Evolutionary conservation across 2,113 vertebrate species (phyloP).

Genomic region (Podiceps cristatus): DNA sequence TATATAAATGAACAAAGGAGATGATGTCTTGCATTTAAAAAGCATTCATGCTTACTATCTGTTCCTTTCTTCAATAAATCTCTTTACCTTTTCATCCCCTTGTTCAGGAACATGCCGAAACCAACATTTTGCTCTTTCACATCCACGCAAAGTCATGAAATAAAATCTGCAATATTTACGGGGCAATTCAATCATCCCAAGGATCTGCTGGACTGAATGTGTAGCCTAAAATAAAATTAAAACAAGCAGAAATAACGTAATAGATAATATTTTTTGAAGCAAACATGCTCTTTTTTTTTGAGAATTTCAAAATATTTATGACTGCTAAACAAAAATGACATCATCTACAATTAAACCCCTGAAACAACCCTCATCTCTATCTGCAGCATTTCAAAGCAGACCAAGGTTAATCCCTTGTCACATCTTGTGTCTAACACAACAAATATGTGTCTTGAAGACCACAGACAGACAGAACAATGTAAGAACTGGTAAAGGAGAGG

Average conservation of each 20-base stretch:
- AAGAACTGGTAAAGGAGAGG: not conserved
- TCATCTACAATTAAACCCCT: not conserved
- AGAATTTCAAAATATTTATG: not conserved
- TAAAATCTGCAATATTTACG: conserved; percentile 87
- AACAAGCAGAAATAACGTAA: not conserved
- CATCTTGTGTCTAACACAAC: not conserved
- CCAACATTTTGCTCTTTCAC: conserved; percentile 79
- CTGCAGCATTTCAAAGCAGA: not conserved
- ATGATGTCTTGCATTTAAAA: not conserved
- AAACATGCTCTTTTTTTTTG: not conserved
- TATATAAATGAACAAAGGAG: not conserved
- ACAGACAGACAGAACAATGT: not conserved
- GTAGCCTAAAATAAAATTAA: conserved; percentile 38
- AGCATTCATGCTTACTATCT: not conserved
- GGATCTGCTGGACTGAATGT: conserved; percentile 61
- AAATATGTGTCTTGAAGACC: not conserved
- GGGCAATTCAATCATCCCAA: conserved; percentile 68
- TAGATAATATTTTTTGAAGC: not conserved
- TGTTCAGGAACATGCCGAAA: conserved; percentile 83
- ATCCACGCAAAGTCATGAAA: conserved; percentile 84
- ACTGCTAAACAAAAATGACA: not conserved
- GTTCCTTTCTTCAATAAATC: not conserved
- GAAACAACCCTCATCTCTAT: not conserved
- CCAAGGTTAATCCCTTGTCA: not conserved
- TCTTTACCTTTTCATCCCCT: conserved; percentile 88